Base-by-base conservation (phyloP, 1,140 invertebrate species). In the Pygmarrhopalites habei region DNA sequence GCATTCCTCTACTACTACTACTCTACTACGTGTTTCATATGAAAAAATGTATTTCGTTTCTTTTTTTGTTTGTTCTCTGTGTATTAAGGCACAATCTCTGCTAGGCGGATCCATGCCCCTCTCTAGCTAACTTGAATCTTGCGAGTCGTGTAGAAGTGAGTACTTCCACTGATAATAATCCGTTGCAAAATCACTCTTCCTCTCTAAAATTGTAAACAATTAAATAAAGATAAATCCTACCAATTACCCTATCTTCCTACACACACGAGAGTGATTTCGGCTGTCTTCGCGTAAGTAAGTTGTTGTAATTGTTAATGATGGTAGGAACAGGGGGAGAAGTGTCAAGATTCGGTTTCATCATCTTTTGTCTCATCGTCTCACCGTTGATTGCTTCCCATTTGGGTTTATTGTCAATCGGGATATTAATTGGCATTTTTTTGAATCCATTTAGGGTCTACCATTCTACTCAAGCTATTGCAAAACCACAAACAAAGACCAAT, bases 401-500 rank as follows among this genome's bases (percentile, higher is more conserved):
- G n/a, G 19, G 57, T 29, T 46, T 47, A 23, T 58, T 19, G 28
- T 59, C 57, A 47, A 30, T n/a, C 23, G 41, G 43, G 35, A 39
- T 51, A 25, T 21, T 60, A 51, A 26, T 52, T 23, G 25, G 53
- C 10, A 17, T 57, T 63, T 78, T 73, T 74, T 76, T 14, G 74
- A 84, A 5, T n/a, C n/a, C n/a, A n/a, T n/a, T n/a, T 80, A 87
- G 80, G 81, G 79, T 97, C 14, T 86, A 85, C 66, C 94, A 97
- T 78, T 88, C 95, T 0, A 93, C 86, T 30, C 87, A 90, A 75
- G 85, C 88, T 2, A 96, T 98, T 58, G 82, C 85, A 0, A 96
- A 95, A 73, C 94, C 94, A 2, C 91, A 92, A 75, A 87, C 90
- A 0, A 96, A 96, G 76, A 92, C 87, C 65, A 94, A 95, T 75